These are phyloP conservation scores for Colletes gigas DNA, from an alignment of 1,140 invertebrate species.

Conservation along the genomic window DNA sequence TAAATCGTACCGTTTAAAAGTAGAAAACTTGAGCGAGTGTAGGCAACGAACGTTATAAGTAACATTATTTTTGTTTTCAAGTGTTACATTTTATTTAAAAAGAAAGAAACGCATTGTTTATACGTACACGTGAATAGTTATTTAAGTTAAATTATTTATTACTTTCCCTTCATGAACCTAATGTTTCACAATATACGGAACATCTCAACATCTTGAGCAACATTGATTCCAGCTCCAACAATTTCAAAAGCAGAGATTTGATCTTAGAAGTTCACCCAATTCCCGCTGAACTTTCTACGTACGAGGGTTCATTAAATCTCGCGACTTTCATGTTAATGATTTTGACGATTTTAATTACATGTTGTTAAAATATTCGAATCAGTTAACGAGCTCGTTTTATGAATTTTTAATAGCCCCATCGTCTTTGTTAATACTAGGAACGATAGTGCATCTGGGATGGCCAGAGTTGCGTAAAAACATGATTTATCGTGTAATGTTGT, in stretches of 20 bases:
- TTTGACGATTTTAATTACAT: constrained; percentile 28
- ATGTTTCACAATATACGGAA: too few species aligned
- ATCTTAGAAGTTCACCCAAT: neutral
- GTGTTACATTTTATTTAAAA: too few species aligned
- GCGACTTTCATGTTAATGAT: constrained; percentile 9
- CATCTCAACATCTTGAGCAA: too few species aligned
- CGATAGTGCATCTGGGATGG: constrained; percentile 28
- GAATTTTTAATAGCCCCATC: constrained; percentile 14
- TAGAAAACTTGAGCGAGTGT: too few species aligned
- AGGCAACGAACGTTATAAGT: too few species aligned
- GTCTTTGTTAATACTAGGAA: neutral
- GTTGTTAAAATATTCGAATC: neutral
- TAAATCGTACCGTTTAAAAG: too few species aligned
- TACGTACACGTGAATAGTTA: too few species aligned
- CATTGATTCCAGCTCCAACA: too few species aligned
- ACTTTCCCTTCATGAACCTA: too few species aligned
- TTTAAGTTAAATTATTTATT: too few species aligned
- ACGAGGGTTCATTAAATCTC: constrained; percentile 15
- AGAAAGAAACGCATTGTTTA: too few species aligned
- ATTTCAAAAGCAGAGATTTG: neutral
- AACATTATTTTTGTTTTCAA: too few species aligned
- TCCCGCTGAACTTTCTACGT: neutral
- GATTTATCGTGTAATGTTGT: constrained; percentile 20
- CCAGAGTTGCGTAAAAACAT: constrained; percentile 10
- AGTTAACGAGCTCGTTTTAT: constrained; percentile 27